Percentiles rank a stretch among this genome's conserved stretches.
Evolutionary conservation across 2,888 invertebrate genomes (phyloP).

Genomic region (Pediacus dermestoides): DNA sequence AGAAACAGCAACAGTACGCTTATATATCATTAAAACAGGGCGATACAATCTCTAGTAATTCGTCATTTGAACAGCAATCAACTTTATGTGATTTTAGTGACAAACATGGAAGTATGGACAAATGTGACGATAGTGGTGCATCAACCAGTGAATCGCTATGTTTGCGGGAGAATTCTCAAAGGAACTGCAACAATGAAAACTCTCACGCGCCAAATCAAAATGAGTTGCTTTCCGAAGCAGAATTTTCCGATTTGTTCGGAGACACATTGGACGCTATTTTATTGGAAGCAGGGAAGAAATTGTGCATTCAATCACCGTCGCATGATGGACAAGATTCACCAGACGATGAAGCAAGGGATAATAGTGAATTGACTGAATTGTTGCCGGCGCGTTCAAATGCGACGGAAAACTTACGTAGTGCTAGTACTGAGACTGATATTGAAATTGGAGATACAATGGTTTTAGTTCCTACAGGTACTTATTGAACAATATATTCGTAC

Average conservation of each 20-base stretch:
- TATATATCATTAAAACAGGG: no score
- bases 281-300: constrained; percentile 35
- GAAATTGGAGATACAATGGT: constrained; percentile 39
- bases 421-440: constrained; percentile 8
- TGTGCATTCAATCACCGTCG: constrained; percentile 38
- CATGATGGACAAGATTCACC: constrained; percentile 28
- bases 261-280: constrained; percentile 41
- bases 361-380: constrained; percentile 30
- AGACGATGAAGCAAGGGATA: constrained; percentile 26
- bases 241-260: constrained; percentile 26
- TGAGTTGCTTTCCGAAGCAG: constrained; percentile 27
- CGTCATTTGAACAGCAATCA: no score
- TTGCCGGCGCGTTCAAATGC: constrained; percentile 22
- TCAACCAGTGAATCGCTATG: constrained; percentile 20
- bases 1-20: no score
- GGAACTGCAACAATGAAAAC: constrained; percentile 26
- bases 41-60: no score
- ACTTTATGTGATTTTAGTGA: no score
- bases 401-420: constrained; percentile 11
- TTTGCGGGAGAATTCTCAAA: constrained; percentile 17
- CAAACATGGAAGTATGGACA: no score
- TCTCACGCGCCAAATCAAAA: constrained; percentile 21
- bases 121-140: constrained; percentile 13
- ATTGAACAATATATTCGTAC: constrained; percentile 7
- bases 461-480: constrained; percentile 47